phyloP scores from a whole-genome alignment of 2,113 vertebrate species.

The Grantiella picta region DNA sequence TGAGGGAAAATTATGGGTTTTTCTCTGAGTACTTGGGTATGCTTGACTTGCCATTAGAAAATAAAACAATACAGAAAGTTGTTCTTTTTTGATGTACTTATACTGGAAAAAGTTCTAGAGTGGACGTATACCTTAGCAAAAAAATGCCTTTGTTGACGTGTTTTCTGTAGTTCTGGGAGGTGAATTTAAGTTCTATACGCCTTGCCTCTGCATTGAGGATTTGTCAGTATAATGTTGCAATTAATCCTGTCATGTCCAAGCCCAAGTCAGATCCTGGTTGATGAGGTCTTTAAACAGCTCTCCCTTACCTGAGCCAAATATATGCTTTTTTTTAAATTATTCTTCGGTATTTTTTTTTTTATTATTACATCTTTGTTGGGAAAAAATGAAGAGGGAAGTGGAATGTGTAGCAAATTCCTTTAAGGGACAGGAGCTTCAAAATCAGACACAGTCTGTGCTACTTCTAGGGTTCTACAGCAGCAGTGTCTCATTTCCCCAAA shows the following conservation, averaged over 20 bases:
- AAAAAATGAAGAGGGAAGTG: background rate
- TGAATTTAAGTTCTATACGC: background rate
- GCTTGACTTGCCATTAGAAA: background rate
- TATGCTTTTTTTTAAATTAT: background rate
- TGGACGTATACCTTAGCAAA: background rate
- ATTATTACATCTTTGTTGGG: background rate
- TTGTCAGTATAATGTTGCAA: background rate
- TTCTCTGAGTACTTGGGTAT: background rate
- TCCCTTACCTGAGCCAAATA: background rate
- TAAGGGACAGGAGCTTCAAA: background rate
- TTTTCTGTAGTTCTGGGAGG: background rate
- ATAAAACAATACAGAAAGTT: background rate
- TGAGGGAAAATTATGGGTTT: background rate
- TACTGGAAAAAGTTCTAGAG: background rate
- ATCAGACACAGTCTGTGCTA: background rate
- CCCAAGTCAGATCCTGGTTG: background rate
- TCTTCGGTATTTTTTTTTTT: background rate
- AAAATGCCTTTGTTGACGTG: background rate
- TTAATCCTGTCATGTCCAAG: background rate
- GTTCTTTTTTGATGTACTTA: background rate
- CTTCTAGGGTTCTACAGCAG: background rate
- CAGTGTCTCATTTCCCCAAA: accelerated
- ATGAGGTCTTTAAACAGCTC: background rate
- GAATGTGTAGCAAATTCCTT: background rate
- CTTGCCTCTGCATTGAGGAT: background rate